phyloP scores from a whole-genome alignment of 35 echinoderm and acorn worm species.

The Acanthaster planci region DNA sequence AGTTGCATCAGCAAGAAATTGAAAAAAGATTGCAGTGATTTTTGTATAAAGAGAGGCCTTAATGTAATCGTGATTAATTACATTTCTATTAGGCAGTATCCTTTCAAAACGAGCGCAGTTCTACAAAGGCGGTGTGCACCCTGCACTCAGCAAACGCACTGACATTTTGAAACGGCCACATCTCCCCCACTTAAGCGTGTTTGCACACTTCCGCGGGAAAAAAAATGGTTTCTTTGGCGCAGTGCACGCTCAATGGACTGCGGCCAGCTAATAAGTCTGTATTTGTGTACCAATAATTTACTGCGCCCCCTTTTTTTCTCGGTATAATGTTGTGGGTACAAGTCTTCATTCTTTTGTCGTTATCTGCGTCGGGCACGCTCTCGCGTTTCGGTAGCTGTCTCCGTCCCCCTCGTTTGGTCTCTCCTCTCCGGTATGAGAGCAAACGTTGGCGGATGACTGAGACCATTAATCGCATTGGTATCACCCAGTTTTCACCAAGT shows the following conservation, averaged over 20 bases:
- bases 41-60: too few relatives aligned
- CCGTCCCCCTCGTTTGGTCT: too few relatives aligned
- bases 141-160: too few relatives aligned
- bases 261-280: slow-evolving; percentile 14
- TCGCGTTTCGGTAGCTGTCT: neutral
- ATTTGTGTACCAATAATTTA: slow-evolving; percentile 24
- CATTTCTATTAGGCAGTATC: too few relatives aligned
- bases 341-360: slow-evolving; percentile 15
- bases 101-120: too few relatives aligned
- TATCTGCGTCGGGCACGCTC: neutral
- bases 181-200: slow-evolving; percentile 17
- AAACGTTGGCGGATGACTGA: neutral
- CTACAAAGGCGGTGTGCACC: too few relatives aligned
- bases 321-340: neutral
- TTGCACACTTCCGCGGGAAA: neutral
- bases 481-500: slow-evolving; percentile 19
- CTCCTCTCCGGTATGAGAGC: neutral
- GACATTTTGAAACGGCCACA: neutral
- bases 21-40: too few relatives aligned
- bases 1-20: too few relatives aligned
- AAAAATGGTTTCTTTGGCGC: slow-evolving; percentile 6
- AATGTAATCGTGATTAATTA: too few relatives aligned
- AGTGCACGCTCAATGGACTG: neutral
- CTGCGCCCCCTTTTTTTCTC: neutral
- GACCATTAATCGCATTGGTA: slow-evolving; percentile 3